Conservation (phyloP, 1,140 invertebrate species). For the Diachasma alloeum region DNA sequence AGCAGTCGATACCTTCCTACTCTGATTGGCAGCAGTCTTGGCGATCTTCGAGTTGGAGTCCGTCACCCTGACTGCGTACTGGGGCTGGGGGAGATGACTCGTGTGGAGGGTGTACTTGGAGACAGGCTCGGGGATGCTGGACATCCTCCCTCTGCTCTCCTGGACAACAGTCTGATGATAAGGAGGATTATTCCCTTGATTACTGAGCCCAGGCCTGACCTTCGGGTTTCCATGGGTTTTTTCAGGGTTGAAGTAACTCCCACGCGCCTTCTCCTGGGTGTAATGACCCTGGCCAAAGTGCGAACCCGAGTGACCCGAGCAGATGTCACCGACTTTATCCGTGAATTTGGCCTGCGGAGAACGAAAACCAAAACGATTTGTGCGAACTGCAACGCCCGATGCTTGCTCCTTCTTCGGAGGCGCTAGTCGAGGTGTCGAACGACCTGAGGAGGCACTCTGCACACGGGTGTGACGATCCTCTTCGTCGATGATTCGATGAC, state of each 20-base stretch:
- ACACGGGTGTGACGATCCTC: slow-evolving; percentile 39
- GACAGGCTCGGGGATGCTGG: slow-evolving; percentile 48
- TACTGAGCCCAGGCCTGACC: not conserved
- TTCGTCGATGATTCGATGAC: slow-evolving; percentile 42
- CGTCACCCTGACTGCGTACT: slow-evolving; percentile 72
- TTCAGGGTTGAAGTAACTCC: not conserved
- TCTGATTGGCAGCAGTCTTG: slow-evolving; percentile 76
- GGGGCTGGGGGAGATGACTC: slow-evolving; percentile 75
- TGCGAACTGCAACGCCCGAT: slow-evolving; percentile 53
- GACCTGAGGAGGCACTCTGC: slow-evolving; percentile 57
- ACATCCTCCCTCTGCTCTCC: slow-evolving; percentile 18
- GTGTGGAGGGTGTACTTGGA: slow-evolving; percentile 77
- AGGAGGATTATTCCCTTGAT: slow-evolving; percentile 26
- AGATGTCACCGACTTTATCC: slow-evolving; percentile 64
- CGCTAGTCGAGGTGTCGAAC: slow-evolving; percentile 63
- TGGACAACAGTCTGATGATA: not conserved
- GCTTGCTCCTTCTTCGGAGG: slow-evolving; percentile 66
- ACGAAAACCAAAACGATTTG: slow-evolving; percentile 67
- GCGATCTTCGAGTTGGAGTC: slow-evolving; percentile 72
- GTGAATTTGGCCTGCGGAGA: slow-evolving; percentile 57
- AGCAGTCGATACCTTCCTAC: slow-evolving; percentile 58
- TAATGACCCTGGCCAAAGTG: slow-evolving; percentile 36
- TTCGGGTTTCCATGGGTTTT: not conserved
- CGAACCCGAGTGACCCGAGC: slow-evolving; percentile 49
- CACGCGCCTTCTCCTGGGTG: not conserved